A percentile compares a stretch with the other conserved stretches of the same genome.
phyloP scores from a whole-genome alignment of 2,888 invertebrate species.

The Muschampia plurimacula region DNA sequence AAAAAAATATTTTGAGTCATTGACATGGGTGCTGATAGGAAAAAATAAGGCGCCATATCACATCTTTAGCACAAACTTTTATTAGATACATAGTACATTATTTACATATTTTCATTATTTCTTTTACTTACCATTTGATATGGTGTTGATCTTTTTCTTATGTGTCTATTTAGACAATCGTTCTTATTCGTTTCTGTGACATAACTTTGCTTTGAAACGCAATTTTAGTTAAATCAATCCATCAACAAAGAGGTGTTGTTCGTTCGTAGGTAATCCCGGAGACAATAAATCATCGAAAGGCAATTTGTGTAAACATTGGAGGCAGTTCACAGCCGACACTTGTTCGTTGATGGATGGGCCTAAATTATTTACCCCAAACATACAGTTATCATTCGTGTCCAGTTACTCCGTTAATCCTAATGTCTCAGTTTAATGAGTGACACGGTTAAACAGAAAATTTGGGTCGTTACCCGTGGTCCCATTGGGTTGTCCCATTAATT shows the following conservation, averaged over 20 bases:
- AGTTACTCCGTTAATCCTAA: background rate
- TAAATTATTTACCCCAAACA: conserved; percentile 41
- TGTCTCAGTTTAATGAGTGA: background rate
- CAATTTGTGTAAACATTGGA: conserved; percentile 50
- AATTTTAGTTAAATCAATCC: background rate
- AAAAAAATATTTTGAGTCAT: too few relatives aligned
- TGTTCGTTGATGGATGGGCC: conserved; percentile 40
- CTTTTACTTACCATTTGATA: too few relatives aligned
- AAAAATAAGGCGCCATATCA: too few relatives aligned
- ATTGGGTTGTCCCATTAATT: too few relatives aligned
- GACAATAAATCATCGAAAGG: conserved; percentile 52
- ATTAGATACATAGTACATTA: too few relatives aligned
- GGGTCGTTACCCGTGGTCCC: too few relatives aligned
- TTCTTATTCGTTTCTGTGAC: background rate
- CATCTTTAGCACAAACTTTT: too few relatives aligned
- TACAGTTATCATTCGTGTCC: conserved; percentile 18
- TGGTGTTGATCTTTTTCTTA: too few relatives aligned
- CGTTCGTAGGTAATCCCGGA: conserved; percentile 45
- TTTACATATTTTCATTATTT: too few relatives aligned
- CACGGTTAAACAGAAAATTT: background rate
- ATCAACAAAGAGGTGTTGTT: conserved; percentile 27
- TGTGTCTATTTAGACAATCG: too few relatives aligned
- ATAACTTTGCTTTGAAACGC: background rate
- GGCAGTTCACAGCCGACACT: conserved; percentile 45
- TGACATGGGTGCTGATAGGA: too few relatives aligned